These are phyloP conservation scores for Bettongia penicillata DNA, from an alignment of 2,113 vertebrate species.

Conservation along the genomic window DNA sequence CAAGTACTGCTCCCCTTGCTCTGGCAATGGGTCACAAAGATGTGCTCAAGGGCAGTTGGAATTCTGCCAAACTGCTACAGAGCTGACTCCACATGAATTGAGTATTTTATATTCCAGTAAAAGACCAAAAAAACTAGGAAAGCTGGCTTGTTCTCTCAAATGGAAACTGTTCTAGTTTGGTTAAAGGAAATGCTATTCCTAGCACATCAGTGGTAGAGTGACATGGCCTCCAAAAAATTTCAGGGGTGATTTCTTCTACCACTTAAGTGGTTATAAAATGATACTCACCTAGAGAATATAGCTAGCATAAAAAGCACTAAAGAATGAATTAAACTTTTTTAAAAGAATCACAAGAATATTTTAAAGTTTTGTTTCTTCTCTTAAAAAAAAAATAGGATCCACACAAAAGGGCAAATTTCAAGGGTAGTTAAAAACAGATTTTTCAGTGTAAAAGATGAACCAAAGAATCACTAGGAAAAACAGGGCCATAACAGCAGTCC, in stretches of 20 bases:
- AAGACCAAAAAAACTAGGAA: background rate
- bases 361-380: too few species aligned
- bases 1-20: background rate
- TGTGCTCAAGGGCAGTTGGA: background rate
- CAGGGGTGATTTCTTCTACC: too few species aligned
- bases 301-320: background rate
- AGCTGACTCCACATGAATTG: background rate
- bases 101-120: background rate
- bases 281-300: background rate
- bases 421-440: background rate
- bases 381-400: background rate
- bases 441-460: background rate
- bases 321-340: background rate
- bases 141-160: background rate
- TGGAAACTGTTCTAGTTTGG: background rate
- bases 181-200: background rate
- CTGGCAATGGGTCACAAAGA: background rate
- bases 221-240: background rate
- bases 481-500: too few species aligned
- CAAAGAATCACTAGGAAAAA: too few species aligned
- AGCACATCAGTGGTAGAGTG: background rate
- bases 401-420: background rate
- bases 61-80: background rate
- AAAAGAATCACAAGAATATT: too few species aligned
- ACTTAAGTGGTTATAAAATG: background rate